phyloP scores from a whole-genome alignment of 2,113 vertebrate genomes.

The Zosterops japonicus region DNA sequence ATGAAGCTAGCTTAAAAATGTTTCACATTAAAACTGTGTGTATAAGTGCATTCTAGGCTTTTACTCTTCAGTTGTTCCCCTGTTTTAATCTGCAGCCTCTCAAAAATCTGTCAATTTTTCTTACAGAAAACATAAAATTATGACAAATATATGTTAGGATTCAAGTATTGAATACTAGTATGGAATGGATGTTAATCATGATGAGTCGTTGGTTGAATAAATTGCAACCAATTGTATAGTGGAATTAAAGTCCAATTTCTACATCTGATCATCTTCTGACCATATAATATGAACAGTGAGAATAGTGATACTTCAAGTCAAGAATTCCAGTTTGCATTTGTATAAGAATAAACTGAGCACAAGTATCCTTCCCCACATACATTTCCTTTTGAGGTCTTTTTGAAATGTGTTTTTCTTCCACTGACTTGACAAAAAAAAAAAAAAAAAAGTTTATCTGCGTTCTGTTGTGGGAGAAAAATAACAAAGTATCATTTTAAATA shows the following conservation, averaged over 20 bases:
- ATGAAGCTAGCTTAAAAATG: neutral
- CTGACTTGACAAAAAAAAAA: neutral
- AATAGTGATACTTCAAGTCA: fast-evolving
- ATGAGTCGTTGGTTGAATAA: neutral
- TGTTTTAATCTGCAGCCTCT: neutral
- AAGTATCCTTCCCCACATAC: neutral
- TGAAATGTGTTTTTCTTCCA: neutral
- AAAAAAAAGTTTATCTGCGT: neutral
- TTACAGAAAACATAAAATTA: neutral
- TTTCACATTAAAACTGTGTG: neutral
- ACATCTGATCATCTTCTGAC: neutral
- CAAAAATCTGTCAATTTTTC: neutral
- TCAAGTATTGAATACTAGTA: neutral
- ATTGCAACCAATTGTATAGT: neutral
- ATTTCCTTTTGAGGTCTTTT: neutral
- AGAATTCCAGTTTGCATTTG: neutral
- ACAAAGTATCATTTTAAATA: neutral
- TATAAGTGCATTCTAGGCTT: neutral
- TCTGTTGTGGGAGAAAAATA: neutral
- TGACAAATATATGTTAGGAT: neutral
- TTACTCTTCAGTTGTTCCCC: neutral
- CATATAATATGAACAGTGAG: neutral
- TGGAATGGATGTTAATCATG: neutral
- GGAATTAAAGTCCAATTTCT: neutral
- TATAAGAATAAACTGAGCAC: neutral